These are phyloP conservation scores for Brachyalestes nurse DNA, from an alignment of 2,797 vertebrate species.

Conservation along the genomic window DNA sequence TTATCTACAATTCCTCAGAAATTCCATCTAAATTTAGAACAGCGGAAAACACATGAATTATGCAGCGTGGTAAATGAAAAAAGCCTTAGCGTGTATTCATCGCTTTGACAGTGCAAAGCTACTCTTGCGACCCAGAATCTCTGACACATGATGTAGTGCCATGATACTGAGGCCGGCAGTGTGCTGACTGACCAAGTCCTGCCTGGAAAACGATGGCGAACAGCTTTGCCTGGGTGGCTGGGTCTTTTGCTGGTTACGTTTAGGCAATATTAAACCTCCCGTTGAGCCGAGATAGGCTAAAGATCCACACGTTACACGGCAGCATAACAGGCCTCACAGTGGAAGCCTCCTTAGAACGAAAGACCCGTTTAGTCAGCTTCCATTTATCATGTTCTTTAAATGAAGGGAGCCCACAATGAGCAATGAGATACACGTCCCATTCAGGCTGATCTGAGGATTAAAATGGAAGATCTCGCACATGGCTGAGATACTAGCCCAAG, in stretches of 20 bases:
- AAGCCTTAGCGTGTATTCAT: slow-evolving; percentile 8
- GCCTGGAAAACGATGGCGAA: background rate
- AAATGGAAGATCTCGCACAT: slow-evolving; percentile 53
- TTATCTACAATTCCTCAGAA: slow-evolving; percentile 12
- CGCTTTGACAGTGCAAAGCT: slow-evolving; percentile 9
- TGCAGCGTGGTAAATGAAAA: slow-evolving; percentile 18
- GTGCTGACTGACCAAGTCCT: background rate
- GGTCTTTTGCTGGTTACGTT: slow-evolving; percentile 23
- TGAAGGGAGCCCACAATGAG: slow-evolving; percentile 40
- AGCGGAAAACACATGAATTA: slow-evolving; percentile 24
- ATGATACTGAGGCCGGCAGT: background rate
- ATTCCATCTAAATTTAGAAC: slow-evolving; percentile 12
- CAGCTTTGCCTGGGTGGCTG: slow-evolving; percentile 1
- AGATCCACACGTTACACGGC: slow-evolving; percentile 23
- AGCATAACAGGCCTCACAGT: slow-evolving; percentile 28
- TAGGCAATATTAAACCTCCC: slow-evolving; percentile 32
- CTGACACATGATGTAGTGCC: slow-evolving; percentile 1
- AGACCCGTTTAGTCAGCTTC: slow-evolving; percentile 35
- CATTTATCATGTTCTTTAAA: slow-evolving; percentile 45
- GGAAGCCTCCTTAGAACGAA: slow-evolving; percentile 34
- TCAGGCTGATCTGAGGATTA: slow-evolving; percentile 50
- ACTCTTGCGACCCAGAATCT: slow-evolving; percentile 16
- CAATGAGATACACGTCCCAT: slow-evolving; percentile 51
- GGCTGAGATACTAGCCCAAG: slow-evolving; percentile 36
- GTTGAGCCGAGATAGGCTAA: slow-evolving; percentile 25